Evolutionary conservation across 2,888 invertebrate genomes (phyloP), one percentile per base, ranked within the genome.

Genomic region (Noctua comes): DNA sequence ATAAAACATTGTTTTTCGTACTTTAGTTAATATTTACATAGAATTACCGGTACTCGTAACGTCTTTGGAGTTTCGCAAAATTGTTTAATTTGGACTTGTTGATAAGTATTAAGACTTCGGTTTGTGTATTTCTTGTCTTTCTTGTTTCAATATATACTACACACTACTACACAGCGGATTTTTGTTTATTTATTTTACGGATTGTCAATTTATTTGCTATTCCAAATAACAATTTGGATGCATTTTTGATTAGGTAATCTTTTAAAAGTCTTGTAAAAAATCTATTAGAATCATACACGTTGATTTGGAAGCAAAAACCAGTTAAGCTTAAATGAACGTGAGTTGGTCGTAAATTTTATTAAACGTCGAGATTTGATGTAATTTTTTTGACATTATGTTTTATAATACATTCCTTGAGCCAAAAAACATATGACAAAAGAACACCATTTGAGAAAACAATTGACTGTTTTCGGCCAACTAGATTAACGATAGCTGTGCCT

Each of bases 391-490:
- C 48, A 65, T 76, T 40, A 27, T 51, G n/a, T 16, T 31, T 40
- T 11, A 27, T 6, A 27, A n/a, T 59, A 16, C 16, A 57, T 27
- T 16, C 27, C 16, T 43, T 31, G 27, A n/a, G 16, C 24, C 40
- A 2, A 21, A n/a, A 46, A 54, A 40, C 10, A 8, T 54, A 46
- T n/a, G 8, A 18, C 31, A 73, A 57, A 48, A 73, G 0, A 72
- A 54, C 4, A 80, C 21, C 10, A 43, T 51, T 48, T 57, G 11
- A 8, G 16, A 51, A 66, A 82, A 66, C 59, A 65, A 69, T 76
- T 21, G 27, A 54, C 46, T n/a, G 18, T 69, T 83, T 80, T 77
- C 24, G 65, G 40, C 16, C 48, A 57, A 43, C 18, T 10, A 72
- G 46, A 75, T 77, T 48, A 51, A 46, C 40, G 43, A 78, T 62